Evolutionary conservation across 2,113 vertebrate genomes (phyloP).

Genomic region (Hemiscyllium ocellatum): DNA sequence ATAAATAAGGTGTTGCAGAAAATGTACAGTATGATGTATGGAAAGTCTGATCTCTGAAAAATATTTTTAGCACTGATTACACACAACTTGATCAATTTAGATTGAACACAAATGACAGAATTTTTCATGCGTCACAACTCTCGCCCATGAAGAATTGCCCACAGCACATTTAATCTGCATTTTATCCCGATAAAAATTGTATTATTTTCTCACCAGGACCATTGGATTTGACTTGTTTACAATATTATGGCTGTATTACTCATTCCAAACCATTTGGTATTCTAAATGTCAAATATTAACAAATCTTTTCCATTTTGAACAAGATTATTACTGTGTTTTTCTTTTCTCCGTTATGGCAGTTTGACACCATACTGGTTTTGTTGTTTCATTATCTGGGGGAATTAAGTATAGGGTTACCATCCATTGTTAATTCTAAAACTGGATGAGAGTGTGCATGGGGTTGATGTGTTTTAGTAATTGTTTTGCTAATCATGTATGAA

Average conservation of each 20-base stretch:
- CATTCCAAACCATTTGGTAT: slow-evolving; percentile 19
- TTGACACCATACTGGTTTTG: slow-evolving; percentile 28
- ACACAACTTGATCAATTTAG: background rate
- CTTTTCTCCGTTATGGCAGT: slow-evolving; percentile 20
- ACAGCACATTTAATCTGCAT: background rate
- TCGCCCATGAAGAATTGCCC: background rate
- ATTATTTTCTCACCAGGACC: slow-evolving; percentile 1
- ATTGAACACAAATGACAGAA: background rate
- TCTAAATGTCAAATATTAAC: slow-evolving; percentile 23
- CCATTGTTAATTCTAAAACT: slow-evolving; percentile 20
- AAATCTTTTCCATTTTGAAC: slow-evolving; percentile 2
- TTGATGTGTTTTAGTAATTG: background rate
- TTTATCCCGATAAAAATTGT: background rate
- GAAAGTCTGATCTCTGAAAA: background rate
- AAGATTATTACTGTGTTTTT: slow-evolving; percentile 25
- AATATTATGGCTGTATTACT: background rate
- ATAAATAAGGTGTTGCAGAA: background rate
- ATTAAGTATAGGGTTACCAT: slow-evolving; percentile 16
- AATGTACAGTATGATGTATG: background rate
- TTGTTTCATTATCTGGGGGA: background rate
- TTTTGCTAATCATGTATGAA: background rate
- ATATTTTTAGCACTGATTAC: background rate
- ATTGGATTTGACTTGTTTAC: slow-evolving; percentile 16
- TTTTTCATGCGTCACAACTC: background rate
- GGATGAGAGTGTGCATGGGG: background rate